phyloP scores from a whole-genome alignment of 2,888 invertebrate species.

The Corythucha ciliata region DNA sequence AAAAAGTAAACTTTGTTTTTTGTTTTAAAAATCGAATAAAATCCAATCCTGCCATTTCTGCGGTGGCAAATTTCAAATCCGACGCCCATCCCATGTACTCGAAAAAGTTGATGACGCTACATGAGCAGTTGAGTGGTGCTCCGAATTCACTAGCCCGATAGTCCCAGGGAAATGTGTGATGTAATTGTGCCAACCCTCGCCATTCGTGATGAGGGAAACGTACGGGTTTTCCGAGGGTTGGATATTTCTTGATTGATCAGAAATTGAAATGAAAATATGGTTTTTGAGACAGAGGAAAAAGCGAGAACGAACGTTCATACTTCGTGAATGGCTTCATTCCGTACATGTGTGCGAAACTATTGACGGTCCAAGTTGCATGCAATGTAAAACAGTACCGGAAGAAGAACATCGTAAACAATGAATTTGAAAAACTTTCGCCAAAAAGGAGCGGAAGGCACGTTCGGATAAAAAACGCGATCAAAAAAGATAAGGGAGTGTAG shows the following conservation, averaged over 20 bases:
- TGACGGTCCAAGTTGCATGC: conserved; percentile 72
- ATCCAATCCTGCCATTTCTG: conserved; percentile 60
- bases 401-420: conserved; percentile 53
- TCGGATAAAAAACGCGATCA: conserved; percentile 54
- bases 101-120: conserved; percentile 52
- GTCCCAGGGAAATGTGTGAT: conserved; percentile 49
- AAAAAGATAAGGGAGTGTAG: conserved; percentile 51
- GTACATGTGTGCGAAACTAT: conserved; percentile 70
- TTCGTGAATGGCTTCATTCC: conserved; percentile 69
- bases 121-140: conserved; percentile 49
- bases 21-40: no score
- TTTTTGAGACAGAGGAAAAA: no score
- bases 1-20: no score
- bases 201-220: conserved; percentile 42
- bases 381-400: conserved; percentile 55
- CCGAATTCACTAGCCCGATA: conserved; percentile 47
- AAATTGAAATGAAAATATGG: no score
- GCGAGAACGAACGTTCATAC: no score
- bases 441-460: conserved; percentile 58
- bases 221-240: conserved; percentile 43
- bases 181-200: conserved; percentile 51
- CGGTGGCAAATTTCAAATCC: conserved; percentile 49
- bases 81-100: conserved; percentile 53
- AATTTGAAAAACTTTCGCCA: conserved; percentile 52
- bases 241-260: conserved; percentile 39